Conservation (phyloP, 2,113 vertebrate species). For the Chunga burmeisteri region DNA sequence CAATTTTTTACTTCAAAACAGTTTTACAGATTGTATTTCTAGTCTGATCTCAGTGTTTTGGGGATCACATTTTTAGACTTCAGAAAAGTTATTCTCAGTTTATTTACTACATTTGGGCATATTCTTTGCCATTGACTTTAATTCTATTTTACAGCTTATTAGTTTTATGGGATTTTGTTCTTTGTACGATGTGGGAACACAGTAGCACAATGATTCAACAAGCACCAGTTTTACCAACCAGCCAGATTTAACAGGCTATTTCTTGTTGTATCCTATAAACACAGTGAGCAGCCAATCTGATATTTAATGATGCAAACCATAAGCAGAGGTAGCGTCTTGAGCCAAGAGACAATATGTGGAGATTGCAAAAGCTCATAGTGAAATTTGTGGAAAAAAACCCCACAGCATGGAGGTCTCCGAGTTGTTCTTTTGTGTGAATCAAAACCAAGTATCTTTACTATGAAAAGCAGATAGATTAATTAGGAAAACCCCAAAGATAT, state of each 20-base stretch:
- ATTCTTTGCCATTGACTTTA: neutral
- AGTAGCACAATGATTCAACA: slow-evolving; percentile 28
- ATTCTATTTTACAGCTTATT: slow-evolving; percentile 21
- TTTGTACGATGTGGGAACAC: slow-evolving; percentile 31
- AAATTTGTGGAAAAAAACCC: slow-evolving; percentile 25
- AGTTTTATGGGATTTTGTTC: slow-evolving; percentile 20
- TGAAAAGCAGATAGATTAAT: neutral
- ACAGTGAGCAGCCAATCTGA: slow-evolving; percentile 62
- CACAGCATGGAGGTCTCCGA: neutral
- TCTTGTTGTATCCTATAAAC: slow-evolving; percentile 63
- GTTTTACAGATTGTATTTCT: neutral
- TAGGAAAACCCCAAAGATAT: neutral
- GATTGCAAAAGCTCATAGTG: slow-evolving; percentile 46
- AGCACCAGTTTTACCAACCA: slow-evolving; percentile 45
- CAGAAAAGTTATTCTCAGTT: neutral
- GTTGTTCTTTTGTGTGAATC: neutral
- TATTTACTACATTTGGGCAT: neutral
- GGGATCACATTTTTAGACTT: neutral
- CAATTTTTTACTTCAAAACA: slow-evolving; percentile 11
- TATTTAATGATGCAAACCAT: slow-evolving; percentile 63
- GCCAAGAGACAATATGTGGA: slow-evolving; percentile 36
- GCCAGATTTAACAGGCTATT: slow-evolving; percentile 65
- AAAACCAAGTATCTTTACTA: neutral
- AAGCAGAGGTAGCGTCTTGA: slow-evolving; percentile 29
- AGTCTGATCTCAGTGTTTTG: neutral